phyloP scores from a whole-genome alignment of 35 echinoderm and acorn worm genomes.

The Ptychodera flava region DNA sequence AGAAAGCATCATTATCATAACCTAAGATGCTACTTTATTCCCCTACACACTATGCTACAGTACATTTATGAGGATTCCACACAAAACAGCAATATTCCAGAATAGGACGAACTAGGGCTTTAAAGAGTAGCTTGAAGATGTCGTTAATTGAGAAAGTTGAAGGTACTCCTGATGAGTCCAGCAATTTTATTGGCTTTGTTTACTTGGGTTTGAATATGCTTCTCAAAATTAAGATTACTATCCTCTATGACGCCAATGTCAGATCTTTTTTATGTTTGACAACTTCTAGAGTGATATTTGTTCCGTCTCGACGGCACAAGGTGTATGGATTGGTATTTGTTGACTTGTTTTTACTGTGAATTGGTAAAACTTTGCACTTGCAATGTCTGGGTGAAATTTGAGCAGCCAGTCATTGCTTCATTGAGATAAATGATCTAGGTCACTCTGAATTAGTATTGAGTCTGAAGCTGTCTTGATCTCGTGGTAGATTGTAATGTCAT shows the following conservation, averaged over 20 bases:
- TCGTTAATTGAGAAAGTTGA: conserved; percentile 12
- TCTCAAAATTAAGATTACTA: background rate
- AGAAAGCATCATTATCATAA: no score
- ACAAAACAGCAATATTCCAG: conserved; percentile 21
- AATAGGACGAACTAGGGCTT: conserved; percentile 10
- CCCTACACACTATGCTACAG: no score
- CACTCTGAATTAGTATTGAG: background rate
- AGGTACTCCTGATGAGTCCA: no score
- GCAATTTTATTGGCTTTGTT: no score
- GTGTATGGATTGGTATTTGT: background rate
- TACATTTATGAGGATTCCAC: conserved; percentile 16
- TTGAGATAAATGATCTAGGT: conserved; percentile 2
- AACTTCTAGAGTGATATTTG: background rate
- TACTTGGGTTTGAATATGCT: no score
- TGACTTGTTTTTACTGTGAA: background rate
- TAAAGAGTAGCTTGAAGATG: conserved; percentile 19
- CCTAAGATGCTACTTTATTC: no score
- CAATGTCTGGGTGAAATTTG: no score
- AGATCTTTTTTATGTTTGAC: no score
- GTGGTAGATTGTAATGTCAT: conserved; percentile 39
- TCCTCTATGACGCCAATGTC: background rate
- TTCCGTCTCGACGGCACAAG: background rate
- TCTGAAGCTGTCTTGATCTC: background rate
- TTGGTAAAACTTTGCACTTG: conserved; percentile 12
- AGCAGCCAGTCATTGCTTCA: conserved; percentile 12